Evolutionary conservation across 1,140 invertebrate genomes (phyloP).

Genomic region (Platorchestia sp.): DNA sequence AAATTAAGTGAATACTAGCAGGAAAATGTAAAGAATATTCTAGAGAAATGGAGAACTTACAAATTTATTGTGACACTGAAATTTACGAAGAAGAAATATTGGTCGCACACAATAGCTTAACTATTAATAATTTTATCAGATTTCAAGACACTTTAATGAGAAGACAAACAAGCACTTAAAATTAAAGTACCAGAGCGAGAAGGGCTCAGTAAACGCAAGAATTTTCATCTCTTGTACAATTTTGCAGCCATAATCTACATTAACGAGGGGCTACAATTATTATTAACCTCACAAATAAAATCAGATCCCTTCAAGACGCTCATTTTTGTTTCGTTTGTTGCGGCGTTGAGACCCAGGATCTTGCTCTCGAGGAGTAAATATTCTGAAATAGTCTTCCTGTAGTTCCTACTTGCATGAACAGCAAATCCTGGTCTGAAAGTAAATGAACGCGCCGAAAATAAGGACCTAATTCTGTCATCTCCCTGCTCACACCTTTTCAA

Average conservation of each 20-base stretch:
- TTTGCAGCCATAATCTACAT: background rate
- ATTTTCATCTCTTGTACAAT: background rate
- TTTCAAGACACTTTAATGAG: background rate
- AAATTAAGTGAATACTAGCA: background rate
- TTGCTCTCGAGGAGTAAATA: background rate
- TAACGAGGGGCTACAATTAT: background rate
- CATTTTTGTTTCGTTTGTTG: background rate
- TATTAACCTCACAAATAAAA: background rate
- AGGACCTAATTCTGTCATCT: background rate
- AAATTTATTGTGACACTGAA: background rate
- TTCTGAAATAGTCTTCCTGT: background rate
- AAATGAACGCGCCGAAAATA: background rate
- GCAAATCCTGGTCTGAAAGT: background rate
- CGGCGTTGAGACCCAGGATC: background rate
- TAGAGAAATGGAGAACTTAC: background rate
- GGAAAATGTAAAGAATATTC: background rate
- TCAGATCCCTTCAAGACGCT: background rate
- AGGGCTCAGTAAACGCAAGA: background rate
- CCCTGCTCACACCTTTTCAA: background rate
- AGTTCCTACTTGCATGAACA: background rate
- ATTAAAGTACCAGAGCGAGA: background rate
- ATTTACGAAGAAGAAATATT: background rate
- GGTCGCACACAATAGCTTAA: too few relatives aligned
- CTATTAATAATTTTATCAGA: background rate
- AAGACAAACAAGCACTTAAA: background rate